Base-by-base conservation (phyloP, 2,888 invertebrate species). In the Gryllus longicercus region DNA sequence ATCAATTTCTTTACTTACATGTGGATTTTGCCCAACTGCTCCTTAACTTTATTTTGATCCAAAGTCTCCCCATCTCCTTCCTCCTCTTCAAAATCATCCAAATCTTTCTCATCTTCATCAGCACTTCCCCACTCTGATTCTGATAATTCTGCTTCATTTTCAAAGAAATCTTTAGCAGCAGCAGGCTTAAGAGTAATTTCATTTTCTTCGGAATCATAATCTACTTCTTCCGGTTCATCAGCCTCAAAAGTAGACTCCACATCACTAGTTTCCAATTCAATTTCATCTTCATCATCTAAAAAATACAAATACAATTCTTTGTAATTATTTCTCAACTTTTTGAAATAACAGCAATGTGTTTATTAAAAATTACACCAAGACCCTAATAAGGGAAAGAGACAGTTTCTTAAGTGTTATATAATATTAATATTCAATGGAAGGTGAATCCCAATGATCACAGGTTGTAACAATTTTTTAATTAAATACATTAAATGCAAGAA, bases 91-190 rank as follows among this genome's bases (percentile, higher is more conserved):
- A 96, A 90, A 79, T 90, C 89, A 85, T 97, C 96, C 84, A 94
- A 87, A 80, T 91, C 92, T 63, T 90, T 90, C 87, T 96, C 95
- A 86, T 96, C 95, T 87, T 95, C 97, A 85, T 96, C 96, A 0
- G 92, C 96, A 77, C 95, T 95, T 0, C 92, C 95, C 92, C 94
- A 95, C 83, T 96, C 96, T 3, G 95, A 95, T 85, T 96, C 97
- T 0, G 96, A 96, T 51, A 98, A 87, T 85, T 97, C 97, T 0
- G 97, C 97, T 87, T 98, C 97, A 74, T 93, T 91, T 83, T 98
- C 97, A 79, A 97, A 89, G 88, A 96, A 98, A 79, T 94, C 93
- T 1, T 89, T 87, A 0, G 90, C 89, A 78, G 91, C 90, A 50
- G 85, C 85, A 80, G 86, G 86, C 1, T 85, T 86, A 85, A 87